Evolutionary conservation across 2,888 invertebrate species (phyloP).

Genomic region (Calameuta idolon): DNA sequence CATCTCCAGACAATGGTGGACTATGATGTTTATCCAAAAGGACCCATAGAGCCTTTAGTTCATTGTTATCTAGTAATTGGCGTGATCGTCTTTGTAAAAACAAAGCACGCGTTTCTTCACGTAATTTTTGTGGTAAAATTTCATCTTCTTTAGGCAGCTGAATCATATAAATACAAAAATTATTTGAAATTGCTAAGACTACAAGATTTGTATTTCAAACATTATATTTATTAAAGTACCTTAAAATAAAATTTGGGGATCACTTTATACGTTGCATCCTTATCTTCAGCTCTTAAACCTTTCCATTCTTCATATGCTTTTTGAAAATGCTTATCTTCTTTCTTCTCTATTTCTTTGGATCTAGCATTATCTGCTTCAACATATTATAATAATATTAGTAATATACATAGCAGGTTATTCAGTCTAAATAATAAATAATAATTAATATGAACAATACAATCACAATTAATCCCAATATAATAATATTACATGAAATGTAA

Average conservation of each 20-base stretch:
- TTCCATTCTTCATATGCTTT: conserved; percentile 69
- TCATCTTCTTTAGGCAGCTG: conserved; percentile 82
- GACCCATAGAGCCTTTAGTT: conserved; percentile 87
- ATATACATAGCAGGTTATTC: not conserved
- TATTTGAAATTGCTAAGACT: not conserved
- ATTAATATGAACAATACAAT: not conserved
- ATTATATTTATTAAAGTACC: conserved; percentile 40
- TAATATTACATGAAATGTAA: not conserved
- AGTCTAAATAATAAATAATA: not conserved
- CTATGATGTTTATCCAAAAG: conserved; percentile 86
- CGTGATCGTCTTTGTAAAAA: conserved; percentile 88
- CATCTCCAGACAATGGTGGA: conserved; percentile 78
- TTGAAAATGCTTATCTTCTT: conserved; percentile 71
- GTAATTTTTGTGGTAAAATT: conserved; percentile 80
- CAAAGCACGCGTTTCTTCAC: conserved; percentile 89
- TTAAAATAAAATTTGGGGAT: conserved; percentile 84
- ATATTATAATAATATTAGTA: not conserved
- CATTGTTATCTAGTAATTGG: conserved; percentile 87
- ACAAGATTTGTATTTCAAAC: not conserved
- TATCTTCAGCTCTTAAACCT: conserved; percentile 68
- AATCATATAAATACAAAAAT: conserved; percentile 5
- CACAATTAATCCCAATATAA: not conserved
- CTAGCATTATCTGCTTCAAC: not conserved
- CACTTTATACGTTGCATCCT: conserved; percentile 70
- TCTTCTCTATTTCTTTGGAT: conserved; percentile 47